Percentiles rank a stretch among this genome's conserved stretches.
These are phyloP conservation scores for Megaustenia siamemsis DNA, from an alignment of 2,888 invertebrate genomes.

Conservation along the genomic window DNA sequence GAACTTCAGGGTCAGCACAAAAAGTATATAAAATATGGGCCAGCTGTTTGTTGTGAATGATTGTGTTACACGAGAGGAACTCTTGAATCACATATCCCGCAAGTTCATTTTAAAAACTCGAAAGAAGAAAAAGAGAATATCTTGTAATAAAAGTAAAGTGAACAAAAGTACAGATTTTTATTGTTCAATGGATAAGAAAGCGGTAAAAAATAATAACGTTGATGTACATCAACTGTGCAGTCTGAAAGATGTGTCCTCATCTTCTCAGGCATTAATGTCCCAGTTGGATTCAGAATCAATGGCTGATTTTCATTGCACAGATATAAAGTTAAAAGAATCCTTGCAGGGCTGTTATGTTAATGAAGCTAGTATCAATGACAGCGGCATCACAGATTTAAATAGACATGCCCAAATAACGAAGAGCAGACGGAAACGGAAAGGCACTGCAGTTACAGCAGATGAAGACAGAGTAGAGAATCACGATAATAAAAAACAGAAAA, in stretches of 20 bases:
- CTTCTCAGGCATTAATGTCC: neutral
- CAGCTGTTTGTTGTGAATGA: slow-evolving; percentile 31
- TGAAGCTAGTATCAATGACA: neutral
- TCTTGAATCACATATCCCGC: slow-evolving; percentile 10
- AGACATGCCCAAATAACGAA: too few relatives aligned
- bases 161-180: too few relatives aligned
- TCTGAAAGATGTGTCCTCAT: neutral
- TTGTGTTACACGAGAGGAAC: slow-evolving; percentile 22
- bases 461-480: neutral
- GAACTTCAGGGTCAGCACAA: neutral
- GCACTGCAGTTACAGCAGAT: neutral
- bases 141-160: neutral
- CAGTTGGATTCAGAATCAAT: neutral
- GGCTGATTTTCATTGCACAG: neutral
- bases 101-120: neutral
- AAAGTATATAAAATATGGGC: neutral
- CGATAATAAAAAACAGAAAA: neutral
- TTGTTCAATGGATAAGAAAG: slow-evolving; percentile 12
- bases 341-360: neutral
- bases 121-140: neutral
- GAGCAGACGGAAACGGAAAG: neutral
- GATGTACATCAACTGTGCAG: neutral
- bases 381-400: neutral
- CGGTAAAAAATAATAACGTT: neutral
- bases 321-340: neutral